Base-by-base conservation (phyloP, 2,797 vertebrate genomes). In the Sebastiscus albofasciatus region DNA sequence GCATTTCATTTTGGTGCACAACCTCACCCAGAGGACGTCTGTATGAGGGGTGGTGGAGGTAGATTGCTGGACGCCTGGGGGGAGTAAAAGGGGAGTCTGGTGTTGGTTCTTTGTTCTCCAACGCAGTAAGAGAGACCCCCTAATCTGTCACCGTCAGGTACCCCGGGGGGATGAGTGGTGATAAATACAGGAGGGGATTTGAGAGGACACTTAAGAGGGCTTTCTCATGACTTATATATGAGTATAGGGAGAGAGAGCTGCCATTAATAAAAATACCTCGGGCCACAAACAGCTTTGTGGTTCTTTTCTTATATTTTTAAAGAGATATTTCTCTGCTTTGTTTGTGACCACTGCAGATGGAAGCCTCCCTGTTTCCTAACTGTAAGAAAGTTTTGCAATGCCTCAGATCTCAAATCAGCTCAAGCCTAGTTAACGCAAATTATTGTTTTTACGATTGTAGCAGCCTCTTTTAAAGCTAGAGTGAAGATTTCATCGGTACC, bases 141-240 rank as follows among this genome's bases (percentile, higher is more conserved):
- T 86, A 87, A 93, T 93, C 91, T 84, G 73, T 92, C 92, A 91
- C 67, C 86, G 60, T 89, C 93, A 89, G 84, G 89, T 90, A 87
- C 84, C 90, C 83, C 29, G n/a, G 34, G 75, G 85, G 88, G 85
- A 80, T 66, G 83, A 82, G 80, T 89, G 22, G 2, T 94, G 89
- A 94, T 92, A 83, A 93, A 93, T 93, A 88, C 88, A 87, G 60
- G 58, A 79, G 85, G 84, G 90, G 92, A 89, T 87, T 87, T 73
- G 80, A 92, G 87, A 84, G 89, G 87, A 93, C 92, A 87, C 89
- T 91, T 87, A 86, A 90, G 75, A 86, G 82, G 83, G 83, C 80
- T 71, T 79, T 88, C 88, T 94, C 87, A 94, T 95, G 92, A 94
- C 89, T 95, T 95, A 94, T 93, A 95, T 85, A 96, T 95, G 90